A percentile compares a stretch with the other conserved stretches of the same genome.
These are phyloP conservation scores for Drosophila bipectinata DNA, from an alignment of 1,140 invertebrate genomes.

Conservation along the genomic window DNA sequence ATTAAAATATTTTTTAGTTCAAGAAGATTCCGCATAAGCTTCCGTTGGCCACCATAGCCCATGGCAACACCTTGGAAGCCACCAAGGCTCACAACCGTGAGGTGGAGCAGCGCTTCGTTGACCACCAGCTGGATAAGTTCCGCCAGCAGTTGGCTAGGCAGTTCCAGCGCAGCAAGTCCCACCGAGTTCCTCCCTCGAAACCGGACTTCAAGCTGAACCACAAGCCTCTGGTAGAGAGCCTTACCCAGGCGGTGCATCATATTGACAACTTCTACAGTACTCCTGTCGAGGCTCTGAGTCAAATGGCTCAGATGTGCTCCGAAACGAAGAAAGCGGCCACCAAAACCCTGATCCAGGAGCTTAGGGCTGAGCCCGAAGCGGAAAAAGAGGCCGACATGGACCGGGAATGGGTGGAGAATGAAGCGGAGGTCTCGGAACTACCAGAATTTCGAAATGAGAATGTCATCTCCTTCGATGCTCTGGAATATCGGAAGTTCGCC, in stretches of 20 bases:
- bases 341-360: slow-evolving; percentile 37
- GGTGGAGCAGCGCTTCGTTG: slow-evolving; percentile 73
- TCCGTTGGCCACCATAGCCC: slow-evolving; percentile 64
- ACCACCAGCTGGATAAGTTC: slow-evolving; percentile 78
- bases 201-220: slow-evolving; percentile 69
- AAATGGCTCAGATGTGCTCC: slow-evolving; percentile 43
- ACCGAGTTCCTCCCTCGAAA: slow-evolving; percentile 55
- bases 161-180: slow-evolving; percentile 21
- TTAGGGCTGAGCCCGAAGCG: slow-evolving; percentile 30
- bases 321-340: slow-evolving; percentile 43
- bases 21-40: slow-evolving; percentile 67
- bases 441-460: slow-evolving; percentile 2
- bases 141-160: slow-evolving; percentile 75
- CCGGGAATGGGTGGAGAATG: slow-evolving; percentile 37
- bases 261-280: slow-evolving; percentile 75
- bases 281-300: slow-evolving; percentile 60
- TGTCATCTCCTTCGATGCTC: slow-evolving; percentile 34
- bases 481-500: slow-evolving; percentile 65
- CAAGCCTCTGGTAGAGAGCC: slow-evolving; percentile 59
- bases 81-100: slow-evolving; percentile 70
- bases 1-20: slow-evolving; percentile 44
- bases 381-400: slow-evolving; percentile 60
- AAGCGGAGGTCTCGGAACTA: background rate
- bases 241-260: slow-evolving; percentile 59
- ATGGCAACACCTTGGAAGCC: slow-evolving; percentile 48